A percentile compares a stretch with the other conserved stretches of the same genome.
Conservation (phyloP, 92 coral and sea anemone species). For the Phymanthus crucifer region DNA sequence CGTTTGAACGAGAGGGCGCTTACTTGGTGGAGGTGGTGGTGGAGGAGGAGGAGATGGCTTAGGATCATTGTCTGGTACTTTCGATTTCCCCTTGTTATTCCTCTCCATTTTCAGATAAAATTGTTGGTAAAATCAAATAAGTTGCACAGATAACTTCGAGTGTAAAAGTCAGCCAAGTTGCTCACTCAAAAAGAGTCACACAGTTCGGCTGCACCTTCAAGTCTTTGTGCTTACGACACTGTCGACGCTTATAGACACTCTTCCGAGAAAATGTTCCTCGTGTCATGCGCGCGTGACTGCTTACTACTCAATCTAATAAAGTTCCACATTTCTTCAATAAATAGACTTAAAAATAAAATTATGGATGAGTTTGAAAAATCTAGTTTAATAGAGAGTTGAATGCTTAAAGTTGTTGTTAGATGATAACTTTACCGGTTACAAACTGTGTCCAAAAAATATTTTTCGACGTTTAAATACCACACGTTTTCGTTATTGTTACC, state of each 20-base stretch:
- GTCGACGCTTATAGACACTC: neutral
- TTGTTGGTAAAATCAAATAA: no score
- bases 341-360: neutral
- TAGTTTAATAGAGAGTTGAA: no score
- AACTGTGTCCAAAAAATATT: no score
- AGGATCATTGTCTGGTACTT: neutral
- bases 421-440: no score
- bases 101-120: neutral
- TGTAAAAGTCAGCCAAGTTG: neutral
- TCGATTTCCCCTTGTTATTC: neutral
- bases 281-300: neutral
- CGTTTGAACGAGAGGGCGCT: neutral
- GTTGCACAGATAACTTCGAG: neutral
- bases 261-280: neutral
- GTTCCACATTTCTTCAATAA: neutral
- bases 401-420: no score
- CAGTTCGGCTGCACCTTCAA: no score
- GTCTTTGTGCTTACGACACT: neutral
- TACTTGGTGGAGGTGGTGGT: neutral
- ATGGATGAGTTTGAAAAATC: neutral
- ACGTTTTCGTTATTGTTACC: neutral
- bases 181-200: neutral
- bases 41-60: neutral
- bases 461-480: no score
- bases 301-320: neutral